Base-by-base conservation (phyloP, 2,113 vertebrate genomes). In the Mobula birostris region DNA sequence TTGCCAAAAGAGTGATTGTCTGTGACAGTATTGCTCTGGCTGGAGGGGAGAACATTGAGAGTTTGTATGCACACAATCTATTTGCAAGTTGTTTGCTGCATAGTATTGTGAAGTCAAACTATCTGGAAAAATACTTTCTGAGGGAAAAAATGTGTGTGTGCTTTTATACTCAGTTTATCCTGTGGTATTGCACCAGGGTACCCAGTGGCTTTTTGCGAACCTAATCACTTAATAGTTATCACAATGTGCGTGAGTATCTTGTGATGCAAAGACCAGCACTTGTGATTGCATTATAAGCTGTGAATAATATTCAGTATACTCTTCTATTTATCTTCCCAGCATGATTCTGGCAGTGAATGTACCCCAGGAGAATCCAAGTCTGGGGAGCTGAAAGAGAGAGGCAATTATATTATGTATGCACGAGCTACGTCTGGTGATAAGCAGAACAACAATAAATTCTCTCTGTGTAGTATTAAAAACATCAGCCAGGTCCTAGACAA, bases 321-420 rank as follows among this genome's bases (percentile, higher is more conserved):
- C n/a, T 85, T 27, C 63, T 68, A 80, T 32, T 94, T 94, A 74
- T 94, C 56, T 95, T 96, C 96, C 94, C 96, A 99, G 99, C 99
- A 99, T 96, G 99, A 99, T 96, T 99, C 99, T 95, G 99, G 99
- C 95, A 97, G 95, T 48, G 98, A 98, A 95, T 99, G 99, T 95
- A 99, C 98, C 94, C 98, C 99, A 74, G 99, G 99, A 95, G 99
- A 99, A 95, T 98, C 98, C 7, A 98, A 97, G 95, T 94, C 95
- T 94, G 97, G 97, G 95, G 96, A 97, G 40, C 96, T 97, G 94
- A 99, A 99, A 96, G 98, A 99, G 96, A 96, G 95, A 94, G 99
- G 99, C 85, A 99, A 99, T 97, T 99, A 97, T 92, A 99, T 99
- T 95, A 99, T 99, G 99, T 99, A 99, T 95, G 98, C 99, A 95